phyloP scores from a whole-genome alignment of 2,113 vertebrate species.

The Sylvilagus bachmani region DNA sequence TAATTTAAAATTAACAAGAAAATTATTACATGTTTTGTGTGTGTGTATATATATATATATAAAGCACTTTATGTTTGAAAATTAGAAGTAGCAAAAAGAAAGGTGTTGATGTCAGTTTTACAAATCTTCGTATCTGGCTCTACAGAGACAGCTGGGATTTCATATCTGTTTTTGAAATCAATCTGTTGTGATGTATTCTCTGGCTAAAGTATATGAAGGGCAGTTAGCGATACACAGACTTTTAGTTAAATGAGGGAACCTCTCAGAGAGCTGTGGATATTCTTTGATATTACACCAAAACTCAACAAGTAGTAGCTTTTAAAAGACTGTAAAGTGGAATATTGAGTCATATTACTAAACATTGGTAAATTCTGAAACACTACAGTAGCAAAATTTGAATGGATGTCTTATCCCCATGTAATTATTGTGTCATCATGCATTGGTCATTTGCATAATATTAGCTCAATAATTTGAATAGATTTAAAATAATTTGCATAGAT shows the following conservation, averaged over 20 bases:
- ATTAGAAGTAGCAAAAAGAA: background rate
- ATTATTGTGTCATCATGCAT: background rate
- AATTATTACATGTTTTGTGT: background rate
- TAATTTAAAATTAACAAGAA: background rate
- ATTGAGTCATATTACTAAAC: background rate
- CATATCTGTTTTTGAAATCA: background rate
- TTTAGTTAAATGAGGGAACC: background rate
- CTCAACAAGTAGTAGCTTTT: background rate
- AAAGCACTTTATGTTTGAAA: background rate
- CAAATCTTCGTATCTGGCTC: background rate
- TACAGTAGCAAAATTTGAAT: background rate
- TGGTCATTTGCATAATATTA: background rate
- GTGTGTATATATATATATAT: too few relatives aligned
- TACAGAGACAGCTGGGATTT: background rate
- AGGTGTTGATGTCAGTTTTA: background rate
- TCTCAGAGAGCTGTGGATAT: background rate
- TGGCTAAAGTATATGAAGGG: background rate
- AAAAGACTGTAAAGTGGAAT: background rate
- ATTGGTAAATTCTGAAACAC: background rate
- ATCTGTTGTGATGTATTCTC: background rate
- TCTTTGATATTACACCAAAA: conserved; percentile 23
- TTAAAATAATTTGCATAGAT: too few relatives aligned
- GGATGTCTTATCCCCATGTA: background rate
- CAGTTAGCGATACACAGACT: background rate
- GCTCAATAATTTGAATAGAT: background rate